Evolutionary conservation across 2,888 invertebrate genomes (phyloP).

Genomic region (Cryptus viduatorius): DNA sequence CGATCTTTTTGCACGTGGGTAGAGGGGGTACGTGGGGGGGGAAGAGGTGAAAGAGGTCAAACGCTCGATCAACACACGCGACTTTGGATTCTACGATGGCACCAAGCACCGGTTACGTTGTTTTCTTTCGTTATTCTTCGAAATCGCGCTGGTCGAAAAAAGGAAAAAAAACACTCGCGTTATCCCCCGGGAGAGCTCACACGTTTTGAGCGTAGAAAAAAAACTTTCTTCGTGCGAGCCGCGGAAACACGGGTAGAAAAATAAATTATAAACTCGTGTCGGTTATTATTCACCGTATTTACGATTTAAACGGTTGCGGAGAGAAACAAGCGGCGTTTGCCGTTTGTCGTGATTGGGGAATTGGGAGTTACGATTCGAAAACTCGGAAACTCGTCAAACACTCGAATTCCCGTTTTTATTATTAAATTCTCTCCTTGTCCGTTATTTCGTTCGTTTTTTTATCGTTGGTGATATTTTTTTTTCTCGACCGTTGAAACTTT

Average conservation of each 20-base stretch:
- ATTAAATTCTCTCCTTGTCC: background rate
- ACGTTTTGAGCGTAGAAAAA: constrained; percentile 2
- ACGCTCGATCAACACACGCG: background rate
- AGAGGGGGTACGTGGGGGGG: too few species aligned
- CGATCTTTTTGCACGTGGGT: background rate
- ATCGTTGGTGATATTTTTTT: background rate
- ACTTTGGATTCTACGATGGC: background rate
- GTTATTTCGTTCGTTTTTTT: too few species aligned
- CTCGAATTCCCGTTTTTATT: background rate
- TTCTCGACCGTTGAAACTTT: background rate
- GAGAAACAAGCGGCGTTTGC: background rate
- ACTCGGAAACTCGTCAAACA: constrained; percentile 12
- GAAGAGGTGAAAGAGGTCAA: too few species aligned
- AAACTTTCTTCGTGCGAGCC: background rate
- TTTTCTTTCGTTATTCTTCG: background rate
- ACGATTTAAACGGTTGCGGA: background rate
- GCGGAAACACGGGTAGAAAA: constrained; percentile 13
- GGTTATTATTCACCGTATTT: background rate
- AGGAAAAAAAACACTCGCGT: background rate
- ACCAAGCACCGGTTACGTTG: background rate
- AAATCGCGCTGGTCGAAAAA: background rate
- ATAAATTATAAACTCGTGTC: constrained; percentile 3
- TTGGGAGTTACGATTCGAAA: constrained; percentile 1
- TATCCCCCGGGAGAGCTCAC: background rate
- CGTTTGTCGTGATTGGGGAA: background rate